A percentile compares a stretch with the other conserved stretches of the same genome.
Evolutionary conservation across 2,888 invertebrate genomes (phyloP).

Genomic region (Drosophila bunnanda): DNA sequence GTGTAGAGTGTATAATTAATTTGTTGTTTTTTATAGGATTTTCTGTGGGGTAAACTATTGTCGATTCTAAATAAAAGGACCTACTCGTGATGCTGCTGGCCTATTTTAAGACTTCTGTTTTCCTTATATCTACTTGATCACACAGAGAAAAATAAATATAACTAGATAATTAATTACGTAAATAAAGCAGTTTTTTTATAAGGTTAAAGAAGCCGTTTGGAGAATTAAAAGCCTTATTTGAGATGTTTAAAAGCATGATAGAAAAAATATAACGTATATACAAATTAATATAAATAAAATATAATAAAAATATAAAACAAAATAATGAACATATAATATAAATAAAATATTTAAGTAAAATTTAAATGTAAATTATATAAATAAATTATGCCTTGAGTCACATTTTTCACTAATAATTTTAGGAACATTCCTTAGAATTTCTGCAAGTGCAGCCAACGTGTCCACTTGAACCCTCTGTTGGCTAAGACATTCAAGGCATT

Average conservation of each 20-base stretch:
- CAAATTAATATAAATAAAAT: too few relatives aligned
- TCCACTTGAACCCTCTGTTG: background rate
- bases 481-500: constrained; percentile 29
- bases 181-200: too few relatives aligned
- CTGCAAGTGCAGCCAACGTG: background rate
- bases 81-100: background rate
- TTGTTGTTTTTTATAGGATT: background rate
- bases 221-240: too few relatives aligned
- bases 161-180: too few relatives aligned
- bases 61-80: background rate
- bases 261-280: background rate
- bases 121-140: background rate
- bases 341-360: background rate
- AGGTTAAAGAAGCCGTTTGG: too few relatives aligned
- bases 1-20: background rate
- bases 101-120: background rate
- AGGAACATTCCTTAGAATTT: accelerated
- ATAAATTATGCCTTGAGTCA: too few relatives aligned
- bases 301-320: too few relatives aligned
- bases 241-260: background rate
- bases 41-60: background rate
- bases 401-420: background rate
- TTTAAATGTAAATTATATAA: background rate
- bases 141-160: background rate
- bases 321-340: too few relatives aligned